These are phyloP conservation scores for Noctua pronuba DNA, from an alignment of 2,888 invertebrate genomes.

Conservation along the genomic window DNA sequence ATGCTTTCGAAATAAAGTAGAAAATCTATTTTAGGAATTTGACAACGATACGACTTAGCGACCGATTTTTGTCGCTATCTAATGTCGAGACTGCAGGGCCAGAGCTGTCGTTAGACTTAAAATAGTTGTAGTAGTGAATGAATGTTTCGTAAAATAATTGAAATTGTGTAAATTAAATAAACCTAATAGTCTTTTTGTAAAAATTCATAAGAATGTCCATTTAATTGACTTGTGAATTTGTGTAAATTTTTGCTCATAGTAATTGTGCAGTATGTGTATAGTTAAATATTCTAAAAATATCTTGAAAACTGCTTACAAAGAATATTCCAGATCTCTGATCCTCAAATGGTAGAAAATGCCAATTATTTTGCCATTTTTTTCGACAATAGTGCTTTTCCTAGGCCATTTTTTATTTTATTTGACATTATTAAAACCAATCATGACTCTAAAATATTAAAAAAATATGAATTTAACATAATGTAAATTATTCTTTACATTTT, in stretches of 20 bases:
- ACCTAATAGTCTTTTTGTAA: slow-evolving; percentile 51
- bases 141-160: slow-evolving; percentile 55
- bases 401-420: slow-evolving; percentile 9
- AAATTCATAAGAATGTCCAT: slow-evolving; percentile 64
- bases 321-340: slow-evolving; percentile 15
- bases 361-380: slow-evolving; percentile 22
- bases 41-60: no score
- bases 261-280: slow-evolving; percentile 50
- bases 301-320: slow-evolving; percentile 30
- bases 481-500: slow-evolving; percentile 56
- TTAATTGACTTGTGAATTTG: slow-evolving; percentile 60
- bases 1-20: no score
- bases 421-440: slow-evolving; percentile 29
- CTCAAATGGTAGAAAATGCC: slow-evolving; percentile 6
- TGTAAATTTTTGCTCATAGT: slow-evolving; percentile 51
- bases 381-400: background rate
- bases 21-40: no score
- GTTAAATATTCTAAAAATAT: slow-evolving; percentile 36
- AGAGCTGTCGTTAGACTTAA: slow-evolving; percentile 65
- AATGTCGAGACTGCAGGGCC: no score
- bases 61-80: no score
- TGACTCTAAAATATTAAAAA: slow-evolving; percentile 33
- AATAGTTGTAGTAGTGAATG: slow-evolving; percentile 61
- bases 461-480: slow-evolving; percentile 38
- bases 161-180: slow-evolving; percentile 45